Conservation (phyloP, 2,113 vertebrate species). For the Epinephelus cyanopodus region DNA sequence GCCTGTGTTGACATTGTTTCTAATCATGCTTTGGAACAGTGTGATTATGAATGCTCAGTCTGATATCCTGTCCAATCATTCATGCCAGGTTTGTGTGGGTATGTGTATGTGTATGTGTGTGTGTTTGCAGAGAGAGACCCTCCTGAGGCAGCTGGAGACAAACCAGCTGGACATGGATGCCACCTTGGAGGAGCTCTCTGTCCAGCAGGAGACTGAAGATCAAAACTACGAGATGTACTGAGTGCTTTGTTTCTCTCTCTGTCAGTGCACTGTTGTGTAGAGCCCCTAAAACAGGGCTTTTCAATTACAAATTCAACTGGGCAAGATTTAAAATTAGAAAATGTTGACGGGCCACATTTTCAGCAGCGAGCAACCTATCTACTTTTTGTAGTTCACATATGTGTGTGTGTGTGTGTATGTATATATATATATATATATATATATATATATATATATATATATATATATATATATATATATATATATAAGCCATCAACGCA, state of each 20-base stretch:
- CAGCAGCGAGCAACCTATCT: no score
- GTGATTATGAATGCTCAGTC: neutral
- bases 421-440: no score
- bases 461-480: no score
- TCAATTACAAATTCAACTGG: no score
- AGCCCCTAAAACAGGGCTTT: neutral
- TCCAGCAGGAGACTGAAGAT: slow-evolving; percentile 98
- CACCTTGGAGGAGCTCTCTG: slow-evolving; percentile 94
- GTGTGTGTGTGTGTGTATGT: no score
- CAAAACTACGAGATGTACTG: slow-evolving; percentile 97
- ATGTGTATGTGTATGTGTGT: slow-evolving; percentile 11
- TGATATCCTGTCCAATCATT: neutral
- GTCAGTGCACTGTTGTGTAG: neutral
- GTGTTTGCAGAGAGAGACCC: slow-evolving; percentile 90
- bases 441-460: no score
- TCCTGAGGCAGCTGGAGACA: slow-evolving; percentile 97
- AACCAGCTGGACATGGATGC: slow-evolving; percentile 98
- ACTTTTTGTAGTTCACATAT: no score
- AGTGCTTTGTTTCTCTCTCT: slow-evolving; percentile 1
- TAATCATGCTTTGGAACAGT: neutral
- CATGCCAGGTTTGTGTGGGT: neutral
- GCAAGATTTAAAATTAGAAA: no score
- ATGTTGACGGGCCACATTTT: no score
- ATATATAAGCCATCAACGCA: no score
- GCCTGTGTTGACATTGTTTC: neutral